phyloP scores from a whole-genome alignment of 1,140 invertebrate genomes.

The Drosophila ambigua region DNA sequence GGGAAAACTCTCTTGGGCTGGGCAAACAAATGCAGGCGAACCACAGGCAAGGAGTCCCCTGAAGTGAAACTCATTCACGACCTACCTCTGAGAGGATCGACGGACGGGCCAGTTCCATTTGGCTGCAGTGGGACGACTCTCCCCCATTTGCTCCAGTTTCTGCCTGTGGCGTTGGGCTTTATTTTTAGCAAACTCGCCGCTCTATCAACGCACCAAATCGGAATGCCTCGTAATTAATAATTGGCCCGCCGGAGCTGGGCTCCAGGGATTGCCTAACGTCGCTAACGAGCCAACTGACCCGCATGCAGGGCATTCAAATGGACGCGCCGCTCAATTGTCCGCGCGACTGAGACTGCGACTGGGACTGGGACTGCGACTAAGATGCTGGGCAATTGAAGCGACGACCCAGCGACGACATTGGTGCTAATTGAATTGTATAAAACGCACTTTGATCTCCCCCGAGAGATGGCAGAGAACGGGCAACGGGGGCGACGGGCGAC shows the following conservation, averaged over 20 bases:
- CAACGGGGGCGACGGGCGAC: background rate
- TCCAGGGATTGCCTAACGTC: constrained; percentile 9
- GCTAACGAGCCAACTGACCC: constrained; percentile 19
- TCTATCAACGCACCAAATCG: constrained; percentile 71
- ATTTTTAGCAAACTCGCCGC: constrained; percentile 46
- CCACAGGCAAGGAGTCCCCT: too few relatives aligned
- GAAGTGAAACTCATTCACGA: too few relatives aligned
- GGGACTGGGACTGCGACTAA: constrained; percentile 6
- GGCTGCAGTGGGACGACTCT: background rate
- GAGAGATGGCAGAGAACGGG: constrained; percentile 13
- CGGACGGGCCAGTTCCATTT: background rate
- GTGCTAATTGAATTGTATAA: constrained; percentile 76
- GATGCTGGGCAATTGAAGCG: background rate
- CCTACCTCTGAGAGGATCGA: too few relatives aligned
- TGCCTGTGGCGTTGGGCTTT: constrained; percentile 2
- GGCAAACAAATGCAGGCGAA: too few relatives aligned
- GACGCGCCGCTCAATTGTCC: constrained; percentile 30
- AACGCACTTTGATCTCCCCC: constrained; percentile 71
- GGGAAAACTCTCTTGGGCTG: too few relatives aligned
- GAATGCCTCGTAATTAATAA: constrained; percentile 64
- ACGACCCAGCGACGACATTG: constrained; percentile 28
- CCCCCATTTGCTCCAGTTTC: constrained; percentile 48
- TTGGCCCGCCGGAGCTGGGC: constrained; percentile 14
- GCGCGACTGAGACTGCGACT: constrained; percentile 4
- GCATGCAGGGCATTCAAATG: constrained; percentile 49